phyloP scores from a whole-genome alignment of 2,888 invertebrate species.

The Zaprionus lineosus region DNA sequence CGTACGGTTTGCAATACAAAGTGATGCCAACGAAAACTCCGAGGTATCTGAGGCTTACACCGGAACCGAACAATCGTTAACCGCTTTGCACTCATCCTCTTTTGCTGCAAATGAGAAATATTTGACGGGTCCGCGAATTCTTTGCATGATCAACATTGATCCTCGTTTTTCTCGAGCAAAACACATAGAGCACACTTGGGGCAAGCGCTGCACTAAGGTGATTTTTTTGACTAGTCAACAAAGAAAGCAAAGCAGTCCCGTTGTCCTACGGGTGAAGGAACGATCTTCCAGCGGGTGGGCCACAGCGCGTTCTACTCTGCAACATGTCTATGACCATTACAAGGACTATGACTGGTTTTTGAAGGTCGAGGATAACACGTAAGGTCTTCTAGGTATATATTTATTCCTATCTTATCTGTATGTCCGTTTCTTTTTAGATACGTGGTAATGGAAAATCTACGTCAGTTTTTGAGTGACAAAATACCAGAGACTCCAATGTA shows the following conservation, averaged over 20 bases:
- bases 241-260: constrained; percentile 87
- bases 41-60: background rate
- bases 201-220: constrained; percentile 92
- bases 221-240: constrained; percentile 91
- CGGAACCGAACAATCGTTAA: background rate
- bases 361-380: constrained; percentile 99
- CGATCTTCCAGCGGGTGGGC: constrained; percentile 95
- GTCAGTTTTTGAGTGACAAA: constrained; percentile 91
- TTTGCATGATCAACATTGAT: constrained; percentile 98
- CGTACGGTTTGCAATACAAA: constrained; percentile 11
- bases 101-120: background rate
- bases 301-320: constrained; percentile 96
- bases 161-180: constrained; percentile 91
- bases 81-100: background rate
- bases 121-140: constrained; percentile 87
- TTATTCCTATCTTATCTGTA: too few relatives aligned
- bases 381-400: constrained; percentile 82
- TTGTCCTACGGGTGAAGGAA: constrained; percentile 91
- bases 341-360: constrained; percentile 97
- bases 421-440: constrained; percentile 87
- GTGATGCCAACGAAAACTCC: background rate
- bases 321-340: constrained; percentile 91
- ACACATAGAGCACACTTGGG: constrained; percentile 98
- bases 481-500: constrained; percentile 89
- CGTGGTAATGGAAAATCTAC: constrained; percentile 96